These are phyloP conservation scores for Asteroscopus sphinx DNA, from an alignment of 2,888 invertebrate genomes.

Conservation along the genomic window DNA sequence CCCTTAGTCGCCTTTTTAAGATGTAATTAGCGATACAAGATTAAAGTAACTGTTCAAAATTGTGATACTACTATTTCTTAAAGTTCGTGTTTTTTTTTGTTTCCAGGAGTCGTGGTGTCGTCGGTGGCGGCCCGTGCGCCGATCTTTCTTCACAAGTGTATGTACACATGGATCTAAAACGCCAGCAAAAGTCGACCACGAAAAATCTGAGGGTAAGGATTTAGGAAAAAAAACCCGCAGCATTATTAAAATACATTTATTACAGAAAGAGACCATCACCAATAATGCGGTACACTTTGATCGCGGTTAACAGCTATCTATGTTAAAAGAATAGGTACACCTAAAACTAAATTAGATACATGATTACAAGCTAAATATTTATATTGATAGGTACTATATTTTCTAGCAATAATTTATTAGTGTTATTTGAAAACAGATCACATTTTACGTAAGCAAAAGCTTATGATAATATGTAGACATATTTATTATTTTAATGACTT, in stretches of 20 bases:
- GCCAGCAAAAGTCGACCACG: constrained; percentile 81
- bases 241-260: constrained; percentile 71
- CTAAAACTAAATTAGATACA: constrained; percentile 71
- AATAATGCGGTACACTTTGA: constrained; percentile 75
- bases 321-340: constrained; percentile 56
- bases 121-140: constrained; percentile 88
- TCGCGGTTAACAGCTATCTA: constrained; percentile 66
- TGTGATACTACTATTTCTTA: neutral
- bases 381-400: constrained; percentile 70
- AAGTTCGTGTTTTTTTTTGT: constrained; percentile 54
- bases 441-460: constrained; percentile 79
- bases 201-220: constrained; percentile 84
- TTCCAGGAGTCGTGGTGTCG: constrained; percentile 91
- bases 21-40: neutral
- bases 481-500: constrained; percentile 82
- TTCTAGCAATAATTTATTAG: constrained; percentile 86
- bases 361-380: constrained; percentile 72
- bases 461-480: constrained; percentile 66
- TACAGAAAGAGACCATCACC: constrained; percentile 85
- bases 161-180: constrained; percentile 83
- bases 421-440: constrained; percentile 85
- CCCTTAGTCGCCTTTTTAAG: too few species aligned
- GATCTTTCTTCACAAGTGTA: constrained; percentile 82
- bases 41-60: neutral
- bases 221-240: constrained; percentile 47